Conservation (phyloP, 1,140 invertebrate species). For the Cydia amplana region DNA sequence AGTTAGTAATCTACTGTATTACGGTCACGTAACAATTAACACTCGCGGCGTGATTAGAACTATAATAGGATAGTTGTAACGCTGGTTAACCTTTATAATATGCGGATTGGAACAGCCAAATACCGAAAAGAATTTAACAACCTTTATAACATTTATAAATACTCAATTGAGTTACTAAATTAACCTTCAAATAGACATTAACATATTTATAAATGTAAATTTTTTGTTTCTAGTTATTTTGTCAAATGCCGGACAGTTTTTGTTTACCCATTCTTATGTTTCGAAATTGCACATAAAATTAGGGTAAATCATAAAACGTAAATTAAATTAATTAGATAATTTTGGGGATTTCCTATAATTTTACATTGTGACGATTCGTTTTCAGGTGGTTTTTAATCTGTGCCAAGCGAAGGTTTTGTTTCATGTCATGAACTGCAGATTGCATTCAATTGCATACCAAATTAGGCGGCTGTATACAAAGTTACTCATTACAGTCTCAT, state of each 20-base stretch:
- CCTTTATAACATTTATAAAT: neutral
- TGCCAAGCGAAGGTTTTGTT: neutral
- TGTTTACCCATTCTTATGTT: too few relatives aligned
- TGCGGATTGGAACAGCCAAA: slow-evolving; percentile 3
- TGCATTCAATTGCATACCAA: slow-evolving; percentile 1
- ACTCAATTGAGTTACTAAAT: neutral
- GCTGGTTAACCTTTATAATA: slow-evolving; percentile 1
- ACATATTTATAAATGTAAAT: slow-evolving; percentile 6
- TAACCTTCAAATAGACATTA: neutral
- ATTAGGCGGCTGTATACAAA: slow-evolving; percentile 2
- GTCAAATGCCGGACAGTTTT: neutral
- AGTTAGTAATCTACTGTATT: slow-evolving; percentile 12
- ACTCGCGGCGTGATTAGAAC: slow-evolving; percentile 18
- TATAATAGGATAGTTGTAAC: slow-evolving; percentile 24
- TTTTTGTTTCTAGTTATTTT: neutral
- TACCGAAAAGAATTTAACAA: neutral
- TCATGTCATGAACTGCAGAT: slow-evolving; percentile 14
- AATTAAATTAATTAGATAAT: too few relatives aligned
- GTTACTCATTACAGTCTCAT: neutral
- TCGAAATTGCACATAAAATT: too few relatives aligned
- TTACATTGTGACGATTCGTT: neutral
- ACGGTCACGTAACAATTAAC: slow-evolving; percentile 32
- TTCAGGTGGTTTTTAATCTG: neutral
- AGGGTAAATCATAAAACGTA: too few relatives aligned
- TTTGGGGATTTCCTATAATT: neutral